Evolutionary conservation across 2,113 vertebrate species (phyloP), one percentile per base, ranked within the genome.

Genomic region (Empidonax traillii): DNA sequence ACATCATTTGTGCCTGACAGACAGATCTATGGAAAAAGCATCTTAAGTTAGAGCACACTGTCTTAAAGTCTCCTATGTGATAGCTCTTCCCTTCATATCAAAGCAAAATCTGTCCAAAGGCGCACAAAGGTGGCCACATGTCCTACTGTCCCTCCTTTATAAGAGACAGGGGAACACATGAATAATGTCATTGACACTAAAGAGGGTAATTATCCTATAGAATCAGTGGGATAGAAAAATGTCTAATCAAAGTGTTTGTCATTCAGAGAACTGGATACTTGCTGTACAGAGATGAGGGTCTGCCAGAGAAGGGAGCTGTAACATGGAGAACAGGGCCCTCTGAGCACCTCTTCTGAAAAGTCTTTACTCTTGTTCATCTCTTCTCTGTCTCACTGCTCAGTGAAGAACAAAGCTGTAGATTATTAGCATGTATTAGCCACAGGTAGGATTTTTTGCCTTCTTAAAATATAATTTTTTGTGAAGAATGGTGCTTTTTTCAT

Each of bases 271-370:
- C 12, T 21, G 10, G 14, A 14, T 10, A 31, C 7, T 61, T 47
- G 25, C 10, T 27, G 9, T 24, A n/a, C 15, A 53, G 19, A 68
- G 9, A 3, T 46, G 19, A 51, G 66, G 8, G 8, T 14, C 14
- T 31, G 31, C 3, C n/a, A 41, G 3, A 37, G 41, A 81, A n/a
- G 6, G 2, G 9, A 15, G 3, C 3, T 78, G 10, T 6, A 47
- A 14, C 0, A 0, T 0, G 0, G 12, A 31, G 35, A 67, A 53
- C 0, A 0, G 8, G 14, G 6, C 2, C 8, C 9, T 47, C 35
- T 33, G 1, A 51, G n/a, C 21, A 21, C 5, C 5, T 61, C n/a
- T 58, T 16, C 41, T 67, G 21, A 27, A 19, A 73, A 52, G 21
- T 11, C 17, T 88, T 84, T 43, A 1, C 2, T 6, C 3, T 61